These are phyloP conservation scores for Scophthalmus maximus DNA, from an alignment of 2,113 vertebrate genomes.

Conservation along the genomic window DNA sequence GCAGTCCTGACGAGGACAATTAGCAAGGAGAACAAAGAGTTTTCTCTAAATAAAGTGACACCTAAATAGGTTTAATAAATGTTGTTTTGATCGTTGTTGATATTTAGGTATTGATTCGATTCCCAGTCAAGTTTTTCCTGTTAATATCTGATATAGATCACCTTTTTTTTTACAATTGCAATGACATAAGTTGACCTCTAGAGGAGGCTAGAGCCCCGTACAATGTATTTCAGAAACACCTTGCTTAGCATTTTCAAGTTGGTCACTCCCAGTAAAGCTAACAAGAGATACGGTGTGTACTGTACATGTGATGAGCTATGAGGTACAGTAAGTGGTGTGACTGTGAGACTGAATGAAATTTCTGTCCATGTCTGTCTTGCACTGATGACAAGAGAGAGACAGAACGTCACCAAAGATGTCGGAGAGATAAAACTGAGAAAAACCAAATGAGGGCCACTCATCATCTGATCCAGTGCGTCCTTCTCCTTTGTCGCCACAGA, in stretches of 20 bases:
- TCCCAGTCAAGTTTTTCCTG: neutral
- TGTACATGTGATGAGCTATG: neutral
- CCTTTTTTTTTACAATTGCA: neutral
- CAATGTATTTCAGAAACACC: neutral
- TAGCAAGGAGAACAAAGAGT: neutral
- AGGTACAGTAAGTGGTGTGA: neutral
- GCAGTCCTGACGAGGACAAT: neutral
- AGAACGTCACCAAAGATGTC: too few relatives aligned
- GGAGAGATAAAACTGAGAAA: too few relatives aligned
- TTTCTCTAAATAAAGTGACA: too few relatives aligned
- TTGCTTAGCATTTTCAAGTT: neutral
- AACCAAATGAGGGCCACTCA: neutral
- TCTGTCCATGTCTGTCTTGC: too few relatives aligned
- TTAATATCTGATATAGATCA: neutral
- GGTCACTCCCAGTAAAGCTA: neutral
- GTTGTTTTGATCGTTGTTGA: neutral
- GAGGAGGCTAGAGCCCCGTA: constrained; percentile 36
- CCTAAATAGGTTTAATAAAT: neutral
- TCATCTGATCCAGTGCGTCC: neutral
- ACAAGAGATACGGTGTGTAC: neutral
- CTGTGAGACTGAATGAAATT: neutral
- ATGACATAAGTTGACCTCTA: constrained; percentile 4
- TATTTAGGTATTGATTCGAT: neutral
- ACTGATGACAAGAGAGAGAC: too few relatives aligned
- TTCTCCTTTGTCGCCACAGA: constrained; percentile 1